Evolutionary conservation across 2,113 vertebrate genomes (phyloP).

Genomic region (Anguilla rostrata): DNA sequence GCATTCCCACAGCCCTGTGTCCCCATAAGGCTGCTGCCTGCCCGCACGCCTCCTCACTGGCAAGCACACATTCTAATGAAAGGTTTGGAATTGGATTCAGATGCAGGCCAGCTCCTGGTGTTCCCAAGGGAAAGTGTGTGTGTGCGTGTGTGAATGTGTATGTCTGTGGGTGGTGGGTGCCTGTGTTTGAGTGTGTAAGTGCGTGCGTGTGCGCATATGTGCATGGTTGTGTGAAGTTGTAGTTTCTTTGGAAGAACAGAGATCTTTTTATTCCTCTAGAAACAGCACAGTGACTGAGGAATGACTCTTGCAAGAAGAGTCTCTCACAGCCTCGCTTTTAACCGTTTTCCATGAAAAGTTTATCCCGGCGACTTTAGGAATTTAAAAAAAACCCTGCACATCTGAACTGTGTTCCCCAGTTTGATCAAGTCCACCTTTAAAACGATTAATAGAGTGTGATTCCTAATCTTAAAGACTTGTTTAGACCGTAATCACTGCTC

Average conservation of each 20-base stretch:
- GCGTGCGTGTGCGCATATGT: no score
- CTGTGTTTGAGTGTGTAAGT: not conserved
- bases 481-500: no score
- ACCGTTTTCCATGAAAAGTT: no score
- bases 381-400: no score
- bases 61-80: not conserved
- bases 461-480: no score
- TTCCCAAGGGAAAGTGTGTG: not conserved
- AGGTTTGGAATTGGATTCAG: not conserved
- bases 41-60: not conserved
- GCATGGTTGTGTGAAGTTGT: no score
- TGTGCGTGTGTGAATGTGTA: not conserved
- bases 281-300: not conserved
- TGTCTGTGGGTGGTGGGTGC: not conserved
- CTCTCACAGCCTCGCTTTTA: no score
- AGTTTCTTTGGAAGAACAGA: not conserved
- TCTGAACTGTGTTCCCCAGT: no score
- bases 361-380: no score
- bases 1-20: conserved; percentile 45
- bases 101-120: not conserved
- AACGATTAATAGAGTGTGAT: no score
- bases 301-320: no score
- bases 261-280: not conserved
- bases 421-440: no score
- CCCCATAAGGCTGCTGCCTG: conserved; percentile 2